Evolutionary conservation across 2,888 invertebrate species (phyloP).

Genomic region (Biston betularia): DNA sequence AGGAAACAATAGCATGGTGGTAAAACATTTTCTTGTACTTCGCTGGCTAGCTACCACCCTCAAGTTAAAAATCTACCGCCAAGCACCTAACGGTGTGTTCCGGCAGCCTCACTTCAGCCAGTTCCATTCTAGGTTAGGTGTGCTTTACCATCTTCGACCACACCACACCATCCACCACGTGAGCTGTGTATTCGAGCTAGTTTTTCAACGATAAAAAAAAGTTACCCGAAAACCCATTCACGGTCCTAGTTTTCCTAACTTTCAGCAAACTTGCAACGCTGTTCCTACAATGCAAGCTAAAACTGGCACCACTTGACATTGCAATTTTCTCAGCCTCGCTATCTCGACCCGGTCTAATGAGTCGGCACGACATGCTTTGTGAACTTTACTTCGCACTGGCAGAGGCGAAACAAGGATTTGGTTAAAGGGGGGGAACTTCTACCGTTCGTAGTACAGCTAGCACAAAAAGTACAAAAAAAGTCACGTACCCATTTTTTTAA

Average conservation of each 20-base stretch:
- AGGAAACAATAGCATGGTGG: no score
- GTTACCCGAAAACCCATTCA: background rate
- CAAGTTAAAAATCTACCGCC: no score
- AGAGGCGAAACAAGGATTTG: background rate
- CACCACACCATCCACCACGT: no score
- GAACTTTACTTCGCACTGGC: constrained; percentile 23
- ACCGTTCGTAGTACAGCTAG: background rate
- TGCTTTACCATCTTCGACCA: no score
- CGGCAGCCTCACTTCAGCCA: no score
- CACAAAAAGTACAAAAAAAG: background rate
- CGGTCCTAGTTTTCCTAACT: constrained; percentile 3
- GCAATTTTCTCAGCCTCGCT: constrained; percentile 59
- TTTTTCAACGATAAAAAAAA: no score
- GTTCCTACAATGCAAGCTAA: constrained; percentile 40
- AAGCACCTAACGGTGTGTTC: no score
- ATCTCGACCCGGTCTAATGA: constrained; percentile 55
- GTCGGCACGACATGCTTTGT: constrained; percentile 51
- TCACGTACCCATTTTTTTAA: background rate
- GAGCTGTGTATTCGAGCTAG: no score
- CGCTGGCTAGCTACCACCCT: no score
- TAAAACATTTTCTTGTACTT: no score
- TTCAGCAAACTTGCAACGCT: constrained; percentile 19
- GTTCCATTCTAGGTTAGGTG: no score
- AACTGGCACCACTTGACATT: constrained; percentile 57
- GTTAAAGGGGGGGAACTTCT: background rate